phyloP scores from a whole-genome alignment of 1,140 invertebrate species.

The Drosophila kurseongensis region DNA sequence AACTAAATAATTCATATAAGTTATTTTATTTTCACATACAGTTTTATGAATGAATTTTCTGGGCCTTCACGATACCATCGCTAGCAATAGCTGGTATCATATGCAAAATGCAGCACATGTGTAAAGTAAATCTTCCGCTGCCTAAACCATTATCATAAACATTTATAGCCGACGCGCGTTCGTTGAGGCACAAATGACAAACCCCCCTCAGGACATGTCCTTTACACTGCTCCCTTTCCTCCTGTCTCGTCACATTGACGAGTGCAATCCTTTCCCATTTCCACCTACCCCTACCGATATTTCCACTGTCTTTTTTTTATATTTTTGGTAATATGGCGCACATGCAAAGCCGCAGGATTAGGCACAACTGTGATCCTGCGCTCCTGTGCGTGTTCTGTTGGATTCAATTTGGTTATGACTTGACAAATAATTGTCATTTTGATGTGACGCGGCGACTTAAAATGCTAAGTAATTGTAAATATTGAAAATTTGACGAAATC shows the following conservation, averaged over 20 bases:
- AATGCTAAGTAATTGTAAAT: constrained; percentile 83
- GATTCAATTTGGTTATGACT: constrained; percentile 81
- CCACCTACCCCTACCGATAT: constrained; percentile 7
- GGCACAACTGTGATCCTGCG: constrained; percentile 70
- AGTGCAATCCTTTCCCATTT: constrained; percentile 71
- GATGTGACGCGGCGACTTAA: constrained; percentile 77
- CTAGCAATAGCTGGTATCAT: constrained; percentile 52
- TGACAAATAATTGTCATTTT: constrained; percentile 82
- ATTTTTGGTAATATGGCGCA: constrained; percentile 42
- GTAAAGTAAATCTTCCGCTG: constrained; percentile 75
- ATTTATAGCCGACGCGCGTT: constrained; percentile 76
- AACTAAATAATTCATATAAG: too few relatives aligned
- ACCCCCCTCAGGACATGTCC: constrained; percentile 45
- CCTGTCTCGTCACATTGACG: constrained; percentile 69
- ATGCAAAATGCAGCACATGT: constrained; percentile 82
- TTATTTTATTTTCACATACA: too few relatives aligned
- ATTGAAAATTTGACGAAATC: constrained; percentile 65
- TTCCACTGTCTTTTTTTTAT: constrained; percentile 13
- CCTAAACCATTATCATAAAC: constrained; percentile 79
- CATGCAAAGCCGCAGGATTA: constrained; percentile 80
- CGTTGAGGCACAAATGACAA: constrained; percentile 26
- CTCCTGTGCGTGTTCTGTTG: constrained; percentile 29
- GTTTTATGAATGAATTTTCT: too few relatives aligned
- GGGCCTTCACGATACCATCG: constrained; percentile 19
- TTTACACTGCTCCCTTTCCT: constrained; percentile 2